A percentile compares a stretch with the other conserved stretches of the same genome.
Conservation (phyloP, 2,797 vertebrate genomes). For the Enteromius trimaculatus region DNA sequence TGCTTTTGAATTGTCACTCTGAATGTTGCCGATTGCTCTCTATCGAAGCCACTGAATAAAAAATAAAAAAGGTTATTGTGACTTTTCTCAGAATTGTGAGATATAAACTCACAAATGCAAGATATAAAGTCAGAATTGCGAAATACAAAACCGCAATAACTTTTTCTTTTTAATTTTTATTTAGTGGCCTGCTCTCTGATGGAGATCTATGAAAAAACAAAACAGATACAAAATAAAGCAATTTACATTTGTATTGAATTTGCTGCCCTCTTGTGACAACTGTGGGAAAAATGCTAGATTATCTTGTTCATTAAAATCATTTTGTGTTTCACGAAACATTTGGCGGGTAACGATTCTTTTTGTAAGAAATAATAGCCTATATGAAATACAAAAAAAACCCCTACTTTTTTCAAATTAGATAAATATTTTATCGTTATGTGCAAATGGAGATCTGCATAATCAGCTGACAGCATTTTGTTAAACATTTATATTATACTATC, state of each 20-base stretch:
- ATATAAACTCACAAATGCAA: no score
- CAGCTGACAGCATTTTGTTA: not conserved
- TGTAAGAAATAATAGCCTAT: not conserved
- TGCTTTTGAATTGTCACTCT: not conserved
- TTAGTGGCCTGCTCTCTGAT: no score
- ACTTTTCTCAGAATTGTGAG: no score
- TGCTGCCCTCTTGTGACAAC: constrained; percentile 58
- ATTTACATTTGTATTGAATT: constrained; percentile 13
- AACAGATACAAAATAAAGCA: not conserved
- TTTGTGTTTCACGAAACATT: not conserved
- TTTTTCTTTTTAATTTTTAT: no score
- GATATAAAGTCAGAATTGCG: no score
- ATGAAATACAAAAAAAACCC: no score
- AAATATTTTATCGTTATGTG: not conserved
- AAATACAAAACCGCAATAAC: no score
- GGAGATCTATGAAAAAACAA: not conserved
- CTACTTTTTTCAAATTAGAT: not conserved
- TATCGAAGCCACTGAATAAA: no score
- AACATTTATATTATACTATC: not conserved
- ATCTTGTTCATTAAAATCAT: not conserved
- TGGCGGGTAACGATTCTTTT: not conserved
- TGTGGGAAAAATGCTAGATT: not conserved
- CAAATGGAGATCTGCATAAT: not conserved
- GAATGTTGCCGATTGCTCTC: not conserved
- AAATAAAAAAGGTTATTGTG: no score